Conservation (phyloP, 2,113 vertebrate species). For the Fregetta grallaria region DNA sequence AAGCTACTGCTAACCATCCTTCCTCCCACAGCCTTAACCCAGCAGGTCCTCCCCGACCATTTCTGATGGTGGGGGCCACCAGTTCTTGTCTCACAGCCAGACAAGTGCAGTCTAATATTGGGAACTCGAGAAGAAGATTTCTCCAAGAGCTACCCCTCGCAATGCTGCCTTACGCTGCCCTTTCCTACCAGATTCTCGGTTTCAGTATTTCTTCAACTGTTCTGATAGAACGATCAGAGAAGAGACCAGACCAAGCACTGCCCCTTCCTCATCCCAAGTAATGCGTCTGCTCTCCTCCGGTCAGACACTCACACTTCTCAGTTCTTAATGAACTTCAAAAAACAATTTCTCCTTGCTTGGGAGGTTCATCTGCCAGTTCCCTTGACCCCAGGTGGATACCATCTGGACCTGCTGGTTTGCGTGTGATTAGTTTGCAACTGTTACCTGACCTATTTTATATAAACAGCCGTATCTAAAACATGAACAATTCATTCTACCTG, state of each 20-base stretch:
- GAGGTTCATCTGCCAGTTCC: not conserved
- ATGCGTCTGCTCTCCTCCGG: accelerated
- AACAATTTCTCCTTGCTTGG: not conserved
- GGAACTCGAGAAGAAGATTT: not conserved
- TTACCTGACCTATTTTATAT: slow-evolving; percentile 31
- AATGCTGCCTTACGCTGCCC: not conserved
- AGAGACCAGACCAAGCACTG: not conserved
- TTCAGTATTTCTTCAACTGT: not conserved
- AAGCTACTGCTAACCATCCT: not conserved
- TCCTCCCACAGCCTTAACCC: not conserved
- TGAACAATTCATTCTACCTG: not conserved
- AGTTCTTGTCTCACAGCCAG: not conserved
- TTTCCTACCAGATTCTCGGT: not conserved
- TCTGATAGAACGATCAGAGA: not conserved
- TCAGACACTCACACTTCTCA: not conserved
- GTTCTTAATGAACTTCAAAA: not conserved
- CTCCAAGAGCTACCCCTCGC: not conserved
- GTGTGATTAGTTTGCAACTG: not conserved
- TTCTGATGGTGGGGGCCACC: not conserved
- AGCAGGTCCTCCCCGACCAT: accelerated
- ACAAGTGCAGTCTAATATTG: not conserved
- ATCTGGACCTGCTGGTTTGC: slow-evolving; percentile 34
- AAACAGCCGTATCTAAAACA: not conserved
- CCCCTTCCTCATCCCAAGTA: not conserved
- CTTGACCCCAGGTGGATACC: not conserved